Base-by-base conservation (phyloP, 1,140 invertebrate genomes). In the Melanaphis sacchari region DNA sequence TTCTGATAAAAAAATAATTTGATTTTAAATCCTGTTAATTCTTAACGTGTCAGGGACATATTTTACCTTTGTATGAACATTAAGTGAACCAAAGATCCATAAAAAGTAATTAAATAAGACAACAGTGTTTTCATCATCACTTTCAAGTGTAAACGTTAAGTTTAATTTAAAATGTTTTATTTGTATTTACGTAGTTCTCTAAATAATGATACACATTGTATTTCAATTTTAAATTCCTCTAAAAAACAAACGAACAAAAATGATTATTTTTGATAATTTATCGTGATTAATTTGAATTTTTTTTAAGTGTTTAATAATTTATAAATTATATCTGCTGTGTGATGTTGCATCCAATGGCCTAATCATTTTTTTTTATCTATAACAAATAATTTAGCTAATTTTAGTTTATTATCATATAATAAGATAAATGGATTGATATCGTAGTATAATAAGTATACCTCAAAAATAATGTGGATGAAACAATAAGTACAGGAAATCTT, bases 101-200 rank as follows among this genome's bases (percentile, higher is more conserved):
- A 76, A 76, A 76, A 76, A 76, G 59, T 76, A 76, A 76, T 76
- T 76, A 76, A 76, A 76, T 76, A 18, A 76, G 59, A 76, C 31
- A n/a, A n/a, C 59, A 15, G 31, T 76, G 59, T 76, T 76, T 76
- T 76, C 31, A 76, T n/a, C 31, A 76, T n/a, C 59, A 76, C 59
- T n/a, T 76, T n/a, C 59, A 18, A 76, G 15, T 76, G 31, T 76
- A 76, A 76, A n/a, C 15, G 59, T 76, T 76, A 31, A 76, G 59
- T 76, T 76, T 76, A 76, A 76, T 76, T 76, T 76, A 76, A 76
- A 76, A 76, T 76, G 59, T n/a, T 76, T 76, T 76, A 76, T 76
- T 76, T 76, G 0, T 18, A n/a, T 76, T 76, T 24, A n/a, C n/a
- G 59, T 76, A 36, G 59, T 76, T 76, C 15, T 76, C 31, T 76